These are phyloP conservation scores for Callionymus lyra DNA, from an alignment of 2,113 vertebrate genomes.

Conservation along the genomic window DNA sequence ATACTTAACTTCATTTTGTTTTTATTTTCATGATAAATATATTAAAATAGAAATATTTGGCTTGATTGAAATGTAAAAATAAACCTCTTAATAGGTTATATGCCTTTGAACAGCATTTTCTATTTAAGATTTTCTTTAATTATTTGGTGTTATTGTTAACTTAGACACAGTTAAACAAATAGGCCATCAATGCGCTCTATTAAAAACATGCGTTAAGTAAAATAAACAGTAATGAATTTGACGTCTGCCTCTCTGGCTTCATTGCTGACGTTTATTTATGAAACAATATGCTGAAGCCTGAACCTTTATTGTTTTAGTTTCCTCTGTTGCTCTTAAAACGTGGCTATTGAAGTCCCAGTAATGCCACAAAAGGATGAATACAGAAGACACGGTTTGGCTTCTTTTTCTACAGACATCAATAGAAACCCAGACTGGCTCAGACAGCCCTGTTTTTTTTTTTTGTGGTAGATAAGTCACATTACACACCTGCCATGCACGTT, in stretches of 20 bases:
- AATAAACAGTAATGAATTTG: no score
- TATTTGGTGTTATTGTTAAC: neutral
- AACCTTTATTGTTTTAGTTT: constrained; percentile 3
- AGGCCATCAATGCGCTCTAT: no score
- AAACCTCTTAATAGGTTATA: neutral
- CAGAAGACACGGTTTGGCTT: neutral
- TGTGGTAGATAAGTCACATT: constrained; percentile 11
- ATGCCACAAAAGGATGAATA: constrained; percentile 5
- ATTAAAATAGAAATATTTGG: neutral
- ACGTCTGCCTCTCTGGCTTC: no score
- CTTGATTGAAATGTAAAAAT: neutral
- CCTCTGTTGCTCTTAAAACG: constrained; percentile 4
- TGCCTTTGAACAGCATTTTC: neutral
- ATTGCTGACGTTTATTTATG: no score
- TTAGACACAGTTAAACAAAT: neutral
- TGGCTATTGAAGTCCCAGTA: constrained; percentile 1
- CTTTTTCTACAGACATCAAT: constrained; percentile 19
- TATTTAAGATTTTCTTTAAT: neutral
- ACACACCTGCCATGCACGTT: constrained; percentile 32
- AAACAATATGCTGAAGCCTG: no score
- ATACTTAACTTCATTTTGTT: no score
- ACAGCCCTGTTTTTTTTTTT: constrained; percentile 2
- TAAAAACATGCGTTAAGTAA: no score
- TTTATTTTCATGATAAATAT: no score
- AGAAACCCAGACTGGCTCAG: constrained; percentile 8